Percentiles rank a stretch among this genome's conserved stretches.
phyloP scores from a whole-genome alignment of 2,888 invertebrate species.

The Diaphora mendica region DNA sequence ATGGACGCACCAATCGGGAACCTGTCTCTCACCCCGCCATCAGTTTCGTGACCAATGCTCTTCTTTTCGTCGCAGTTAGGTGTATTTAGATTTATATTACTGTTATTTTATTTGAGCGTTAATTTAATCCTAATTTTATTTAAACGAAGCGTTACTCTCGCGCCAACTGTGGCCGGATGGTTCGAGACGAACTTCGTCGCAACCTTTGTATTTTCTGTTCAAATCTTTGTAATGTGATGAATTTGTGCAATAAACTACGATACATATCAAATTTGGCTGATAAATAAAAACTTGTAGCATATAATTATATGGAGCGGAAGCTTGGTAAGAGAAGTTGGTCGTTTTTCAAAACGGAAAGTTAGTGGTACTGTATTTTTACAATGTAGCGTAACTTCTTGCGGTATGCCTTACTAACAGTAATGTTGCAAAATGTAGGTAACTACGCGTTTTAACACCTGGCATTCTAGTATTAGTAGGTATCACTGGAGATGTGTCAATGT shows the following conservation, averaged over 20 bases:
- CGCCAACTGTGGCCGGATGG: conserved; percentile 84
- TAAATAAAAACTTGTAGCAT: conserved; percentile 67
- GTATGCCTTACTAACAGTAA: conserved; percentile 81
- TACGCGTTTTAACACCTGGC: conserved; percentile 53
- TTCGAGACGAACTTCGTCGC: conserved; percentile 66
- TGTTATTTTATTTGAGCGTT: conserved; percentile 44
- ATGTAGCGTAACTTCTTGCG: conserved; percentile 70
- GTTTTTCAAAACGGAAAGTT: conserved; percentile 69
- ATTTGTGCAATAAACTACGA: conserved; percentile 83
- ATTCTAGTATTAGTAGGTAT: conserved; percentile 63
- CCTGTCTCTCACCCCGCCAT: conserved; percentile 55
- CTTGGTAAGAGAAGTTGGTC: conserved; percentile 72
- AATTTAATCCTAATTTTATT: conserved; percentile 60
- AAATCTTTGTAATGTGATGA: conserved; percentile 72
- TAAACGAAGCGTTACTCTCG: conserved; percentile 67
- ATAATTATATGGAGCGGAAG: conserved; percentile 73
- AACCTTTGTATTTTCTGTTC: conserved; percentile 59
- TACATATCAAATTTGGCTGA: conserved; percentile 86
- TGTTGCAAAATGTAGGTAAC: conserved; percentile 65
- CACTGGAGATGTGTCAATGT: conserved; percentile 57
- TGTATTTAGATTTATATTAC: conserved; percentile 68
- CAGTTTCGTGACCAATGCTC: conserved; percentile 62
- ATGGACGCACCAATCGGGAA: conserved; percentile 71
- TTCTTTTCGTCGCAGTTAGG: conserved; percentile 66
- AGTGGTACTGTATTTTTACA: conserved; percentile 80